Conservation (phyloP, 2,888 invertebrate species). For the Caradrina kadenii region DNA sequence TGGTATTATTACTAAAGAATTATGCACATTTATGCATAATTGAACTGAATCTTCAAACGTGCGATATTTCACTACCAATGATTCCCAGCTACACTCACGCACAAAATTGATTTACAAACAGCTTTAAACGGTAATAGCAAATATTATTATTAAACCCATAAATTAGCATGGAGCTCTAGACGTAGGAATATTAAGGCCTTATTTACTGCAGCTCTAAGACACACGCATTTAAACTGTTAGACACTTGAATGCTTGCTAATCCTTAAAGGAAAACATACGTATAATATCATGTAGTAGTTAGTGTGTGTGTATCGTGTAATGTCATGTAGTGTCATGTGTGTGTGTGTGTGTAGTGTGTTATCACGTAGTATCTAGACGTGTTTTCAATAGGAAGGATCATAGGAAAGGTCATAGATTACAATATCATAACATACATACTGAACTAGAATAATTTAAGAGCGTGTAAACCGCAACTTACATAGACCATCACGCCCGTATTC, state of each 20-base stretch:
- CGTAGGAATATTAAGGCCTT: conserved; percentile 40
- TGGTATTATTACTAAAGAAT: neutral
- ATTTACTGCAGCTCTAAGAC: conserved; percentile 44
- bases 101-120: conserved; percentile 55
- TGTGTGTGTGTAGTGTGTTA: no score
- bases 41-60: conserved; percentile 21
- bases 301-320: no score
- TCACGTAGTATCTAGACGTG: conserved; percentile 2
- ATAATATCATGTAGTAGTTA: no score
- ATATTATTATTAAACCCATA: conserved; percentile 54
- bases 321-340: no score
- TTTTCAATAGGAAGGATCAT: conserved; percentile 22
- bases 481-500: no score
- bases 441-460: neutral
- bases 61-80: conserved; percentile 24
- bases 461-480: no score
- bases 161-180: conserved; percentile 49
- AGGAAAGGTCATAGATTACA: conserved; percentile 9
- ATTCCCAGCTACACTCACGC: conserved; percentile 33
- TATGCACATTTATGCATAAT: neutral
- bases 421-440: conserved; percentile 6
- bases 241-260: conserved; percentile 50
- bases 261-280: conserved; percentile 21
- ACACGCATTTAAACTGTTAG: conserved; percentile 33
- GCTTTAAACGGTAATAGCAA: conserved; percentile 48